Base-by-base conservation (phyloP, 1,140 invertebrate species). In the Drosophila murphyi region DNA sequence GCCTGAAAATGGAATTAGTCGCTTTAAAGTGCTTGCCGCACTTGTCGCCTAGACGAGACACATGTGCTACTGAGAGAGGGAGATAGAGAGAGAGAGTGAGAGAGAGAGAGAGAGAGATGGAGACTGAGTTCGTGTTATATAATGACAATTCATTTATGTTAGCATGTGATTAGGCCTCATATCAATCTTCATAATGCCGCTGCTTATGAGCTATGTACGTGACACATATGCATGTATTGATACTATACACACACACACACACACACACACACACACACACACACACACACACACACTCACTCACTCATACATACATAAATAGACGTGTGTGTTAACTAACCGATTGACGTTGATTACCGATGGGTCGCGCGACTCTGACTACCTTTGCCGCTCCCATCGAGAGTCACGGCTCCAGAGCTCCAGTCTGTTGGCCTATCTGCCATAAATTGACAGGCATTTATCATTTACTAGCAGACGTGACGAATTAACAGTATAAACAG, bases 61-160 rank as follows among this genome's bases (percentile, higher is more conserved):
- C 37, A 71, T 45, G 57, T 62, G 29, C 37, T 2, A 20, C 20
- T 57, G 43, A 41, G 43, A 50, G 65, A n/a, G 20, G 20, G 20
- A 39, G 20, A 20, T 20, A 20, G 20, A 39, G 51, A 20, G 41
- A 45, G 56, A 12, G 3, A 45, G 62, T 2, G 31, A 20, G 41
- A 45, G 56, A 12, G 3, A 45, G 62, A 39, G 62, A 3, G 31
- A 20, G 41, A 45, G 56, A 12, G 6, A 45, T 56, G 20, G 20
- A 20, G 20, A 20, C 1, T 1, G 20, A 54, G 29, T 43, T 54
- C 39, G 50, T 79, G 48, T 67, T 47, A 34, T 51, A 78, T 88
- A 88, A 88, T 89, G 83, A 85, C 76, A 80, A 78, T 82, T 87
- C 83, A 80, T 87, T 88, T 88, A 80, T 79, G 83, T 82, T 87